Conservation (phyloP, 2,113 vertebrate genomes). For the Catharus fuscescens region DNA sequence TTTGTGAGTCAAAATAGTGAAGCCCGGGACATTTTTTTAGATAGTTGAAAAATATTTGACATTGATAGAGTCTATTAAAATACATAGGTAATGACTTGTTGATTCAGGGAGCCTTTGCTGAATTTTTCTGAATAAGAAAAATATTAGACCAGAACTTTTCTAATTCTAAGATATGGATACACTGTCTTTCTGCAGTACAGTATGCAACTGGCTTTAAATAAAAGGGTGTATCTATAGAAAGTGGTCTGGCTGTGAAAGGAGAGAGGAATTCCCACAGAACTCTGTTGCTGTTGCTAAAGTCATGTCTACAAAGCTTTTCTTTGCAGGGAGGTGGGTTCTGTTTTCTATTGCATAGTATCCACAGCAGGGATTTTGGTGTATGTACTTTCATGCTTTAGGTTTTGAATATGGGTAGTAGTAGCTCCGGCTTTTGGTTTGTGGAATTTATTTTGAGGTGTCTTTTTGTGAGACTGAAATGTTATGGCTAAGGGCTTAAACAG, state of each 20-base stretch:
- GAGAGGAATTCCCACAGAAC: background rate
- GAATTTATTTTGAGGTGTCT: rapidly evolving
- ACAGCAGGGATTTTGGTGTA: background rate
- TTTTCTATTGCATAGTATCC: background rate
- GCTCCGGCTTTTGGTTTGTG: background rate
- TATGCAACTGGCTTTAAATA: background rate
- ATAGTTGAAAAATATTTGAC: background rate
- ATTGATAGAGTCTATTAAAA: background rate
- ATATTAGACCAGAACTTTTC: background rate
- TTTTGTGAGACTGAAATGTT: background rate
- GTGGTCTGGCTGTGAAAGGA: background rate
- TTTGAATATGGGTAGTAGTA: background rate
- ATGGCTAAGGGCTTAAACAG: background rate
- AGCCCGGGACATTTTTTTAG: background rate
- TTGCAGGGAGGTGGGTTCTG: background rate
- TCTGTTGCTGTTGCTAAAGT: background rate
- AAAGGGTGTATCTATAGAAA: background rate
- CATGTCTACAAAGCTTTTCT: background rate
- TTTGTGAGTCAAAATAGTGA: background rate
- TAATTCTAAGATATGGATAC: background rate
- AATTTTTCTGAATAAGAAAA: background rate
- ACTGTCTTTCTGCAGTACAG: background rate
- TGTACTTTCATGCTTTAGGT: background rate
- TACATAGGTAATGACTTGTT: background rate
- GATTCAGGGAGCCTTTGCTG: background rate